phyloP scores from a whole-genome alignment of 2,797 vertebrate species.

The Vespertilio murinus region DNA sequence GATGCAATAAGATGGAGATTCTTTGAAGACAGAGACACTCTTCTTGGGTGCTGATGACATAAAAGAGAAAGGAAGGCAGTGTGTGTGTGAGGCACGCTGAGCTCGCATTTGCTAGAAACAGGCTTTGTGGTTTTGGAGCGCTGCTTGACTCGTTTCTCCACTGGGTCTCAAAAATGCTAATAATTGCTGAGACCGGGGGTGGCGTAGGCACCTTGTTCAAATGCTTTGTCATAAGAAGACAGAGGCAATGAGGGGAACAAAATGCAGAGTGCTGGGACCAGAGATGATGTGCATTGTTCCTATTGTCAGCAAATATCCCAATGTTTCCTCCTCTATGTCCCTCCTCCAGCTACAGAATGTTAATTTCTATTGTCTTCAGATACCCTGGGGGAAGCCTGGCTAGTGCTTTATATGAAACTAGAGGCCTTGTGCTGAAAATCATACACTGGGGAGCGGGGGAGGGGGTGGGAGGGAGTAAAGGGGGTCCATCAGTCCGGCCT shows the following conservation, averaged over 20 bases:
- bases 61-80: neutral
- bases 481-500: too few species aligned
- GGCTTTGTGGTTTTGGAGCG: neutral
- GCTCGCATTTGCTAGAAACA: neutral
- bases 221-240: neutral
- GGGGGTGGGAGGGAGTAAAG: too few species aligned
- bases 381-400: rapidly evolving
- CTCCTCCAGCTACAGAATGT: neutral
- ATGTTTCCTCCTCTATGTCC: rapidly evolving
- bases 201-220: neutral
- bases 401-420: neutral
- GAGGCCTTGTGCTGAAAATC: too few species aligned
- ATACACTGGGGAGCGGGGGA: too few species aligned
- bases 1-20: neutral
- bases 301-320: neutral
- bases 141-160: slow-evolving; percentile 7
- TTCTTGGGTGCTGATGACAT: neutral
- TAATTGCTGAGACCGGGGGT: neutral
- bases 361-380: neutral
- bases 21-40: neutral
- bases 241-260: neutral
- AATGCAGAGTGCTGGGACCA: neutral
- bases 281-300: neutral
- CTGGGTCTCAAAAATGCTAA: neutral
- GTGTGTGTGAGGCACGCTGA: rapidly evolving